Conservation (phyloP, 2,888 invertebrate species). For the Siphlonurus alternatus region DNA sequence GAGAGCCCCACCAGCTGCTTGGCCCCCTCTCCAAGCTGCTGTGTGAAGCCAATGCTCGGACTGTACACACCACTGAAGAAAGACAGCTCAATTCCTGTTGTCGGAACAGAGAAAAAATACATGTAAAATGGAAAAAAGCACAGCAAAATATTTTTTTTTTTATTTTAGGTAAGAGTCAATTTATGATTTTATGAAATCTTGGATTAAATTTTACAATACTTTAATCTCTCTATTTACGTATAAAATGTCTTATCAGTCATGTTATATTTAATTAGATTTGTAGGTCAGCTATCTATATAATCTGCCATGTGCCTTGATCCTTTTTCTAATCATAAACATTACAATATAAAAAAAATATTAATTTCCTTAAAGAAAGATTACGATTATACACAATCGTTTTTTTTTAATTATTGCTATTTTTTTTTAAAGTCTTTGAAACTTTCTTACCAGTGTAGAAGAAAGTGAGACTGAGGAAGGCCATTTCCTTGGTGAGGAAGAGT, state of each 20-base stretch:
- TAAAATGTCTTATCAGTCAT: no score
- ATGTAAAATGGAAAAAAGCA: conserved; percentile 11
- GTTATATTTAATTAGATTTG: no score
- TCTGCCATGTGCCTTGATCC: no score
- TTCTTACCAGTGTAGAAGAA: conserved; percentile 81
- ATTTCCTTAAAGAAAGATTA: no score
- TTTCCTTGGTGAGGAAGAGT: conserved; percentile 63
- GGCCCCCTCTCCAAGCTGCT: conserved; percentile 52
- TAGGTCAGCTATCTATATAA: no score
- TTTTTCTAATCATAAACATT: no score
- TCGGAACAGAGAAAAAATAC: conserved; percentile 16
- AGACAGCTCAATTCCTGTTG: conserved; percentile 72
- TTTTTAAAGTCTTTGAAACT: no score
- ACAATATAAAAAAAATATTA: no score
- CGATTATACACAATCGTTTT: no score
- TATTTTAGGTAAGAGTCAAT: neutral
- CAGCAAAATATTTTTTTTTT: no score
- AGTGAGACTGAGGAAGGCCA: conserved; percentile 67
- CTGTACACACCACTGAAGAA: conserved; percentile 97
- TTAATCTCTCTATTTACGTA: conserved; percentile 10
- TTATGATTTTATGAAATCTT: neutral
- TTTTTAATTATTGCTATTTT: no score
- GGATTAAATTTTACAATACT: conserved; percentile 14
- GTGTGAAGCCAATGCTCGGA: conserved; percentile 75
- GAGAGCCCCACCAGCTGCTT: conserved; percentile 83